Conservation (phyloP, 2,113 vertebrate genomes). For the Mustelus asterias region DNA sequence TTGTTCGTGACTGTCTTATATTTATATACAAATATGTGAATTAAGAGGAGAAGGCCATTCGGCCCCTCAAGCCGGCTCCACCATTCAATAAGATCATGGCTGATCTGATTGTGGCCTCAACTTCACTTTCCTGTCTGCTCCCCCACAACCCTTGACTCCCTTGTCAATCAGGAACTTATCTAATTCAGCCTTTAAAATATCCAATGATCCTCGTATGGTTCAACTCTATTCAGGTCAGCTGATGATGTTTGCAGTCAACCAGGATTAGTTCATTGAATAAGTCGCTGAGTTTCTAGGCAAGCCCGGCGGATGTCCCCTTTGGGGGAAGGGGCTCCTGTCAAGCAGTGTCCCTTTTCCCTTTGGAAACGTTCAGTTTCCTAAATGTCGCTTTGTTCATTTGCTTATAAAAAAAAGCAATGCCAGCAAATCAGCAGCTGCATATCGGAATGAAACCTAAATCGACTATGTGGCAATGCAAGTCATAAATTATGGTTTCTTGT, state of each 20-base stretch:
- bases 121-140: too few relatives aligned
- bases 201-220: background rate
- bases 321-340: background rate
- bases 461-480: constrained; percentile 69
- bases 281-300: background rate
- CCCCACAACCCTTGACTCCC: too few relatives aligned
- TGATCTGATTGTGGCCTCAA: too few relatives aligned
- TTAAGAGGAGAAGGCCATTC: too few relatives aligned
- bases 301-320: background rate
- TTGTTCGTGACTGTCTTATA: background rate
- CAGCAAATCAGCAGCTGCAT: constrained; percentile 44
- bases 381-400: background rate
- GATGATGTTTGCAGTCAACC: too few relatives aligned
- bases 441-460: constrained; percentile 71
- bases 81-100: too few relatives aligned
- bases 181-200: too few relatives aligned
- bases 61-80: too few relatives aligned
- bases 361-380: background rate
- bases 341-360: too few relatives aligned
- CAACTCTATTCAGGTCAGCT: background rate
- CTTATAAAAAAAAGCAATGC: background rate
- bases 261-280: background rate
- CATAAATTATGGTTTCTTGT: constrained; percentile 63
- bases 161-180: too few relatives aligned
- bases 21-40: background rate